Conservation (phyloP, 1,140 invertebrate species). For the Drosophila pectinifera region DNA sequence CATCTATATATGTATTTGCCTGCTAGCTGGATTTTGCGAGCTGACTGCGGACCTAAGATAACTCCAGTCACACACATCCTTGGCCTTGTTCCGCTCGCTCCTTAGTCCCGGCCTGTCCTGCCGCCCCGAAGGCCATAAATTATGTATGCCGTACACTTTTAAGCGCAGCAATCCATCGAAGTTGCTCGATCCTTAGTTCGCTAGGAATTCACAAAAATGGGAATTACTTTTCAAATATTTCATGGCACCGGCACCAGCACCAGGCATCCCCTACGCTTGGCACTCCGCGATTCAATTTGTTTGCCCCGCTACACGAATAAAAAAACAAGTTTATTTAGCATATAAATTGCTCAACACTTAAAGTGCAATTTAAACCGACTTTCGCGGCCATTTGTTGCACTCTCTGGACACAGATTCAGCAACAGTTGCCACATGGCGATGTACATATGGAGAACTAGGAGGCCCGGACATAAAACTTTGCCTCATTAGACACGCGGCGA, state of each 20-base stretch:
- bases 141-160: slow-evolving; percentile 76
- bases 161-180: slow-evolving; percentile 54
- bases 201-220: slow-evolving; percentile 35
- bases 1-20: slow-evolving; percentile 11
- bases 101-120: slow-evolving; percentile 19
- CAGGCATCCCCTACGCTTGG: neutral
- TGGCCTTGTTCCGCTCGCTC: slow-evolving; percentile 26
- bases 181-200: slow-evolving; percentile 29
- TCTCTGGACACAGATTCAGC: neutral
- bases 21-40: slow-evolving; percentile 31
- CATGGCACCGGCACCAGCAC: neutral
- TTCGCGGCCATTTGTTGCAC: slow-evolving; percentile 54
- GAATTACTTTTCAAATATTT: slow-evolving; percentile 45
- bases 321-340: slow-evolving; percentile 52
- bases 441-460: slow-evolving; percentile 13
- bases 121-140: slow-evolving; percentile 65
- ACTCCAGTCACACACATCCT: slow-evolving; percentile 71
- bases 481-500: slow-evolving; percentile 57
- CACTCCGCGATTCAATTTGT: slow-evolving; percentile 55
- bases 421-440: slow-evolving; percentile 20
- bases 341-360: slow-evolving; percentile 67
- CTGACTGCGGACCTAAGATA: slow-evolving; percentile 71
- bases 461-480: slow-evolving; percentile 38
- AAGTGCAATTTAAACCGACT: slow-evolving; percentile 63
- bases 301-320: slow-evolving; percentile 1